Evolutionary conservation across 2,888 invertebrate genomes (phyloP), one percentile per base, ranked within the genome.

Genomic region (Acanthoscelides obtectus): DNA sequence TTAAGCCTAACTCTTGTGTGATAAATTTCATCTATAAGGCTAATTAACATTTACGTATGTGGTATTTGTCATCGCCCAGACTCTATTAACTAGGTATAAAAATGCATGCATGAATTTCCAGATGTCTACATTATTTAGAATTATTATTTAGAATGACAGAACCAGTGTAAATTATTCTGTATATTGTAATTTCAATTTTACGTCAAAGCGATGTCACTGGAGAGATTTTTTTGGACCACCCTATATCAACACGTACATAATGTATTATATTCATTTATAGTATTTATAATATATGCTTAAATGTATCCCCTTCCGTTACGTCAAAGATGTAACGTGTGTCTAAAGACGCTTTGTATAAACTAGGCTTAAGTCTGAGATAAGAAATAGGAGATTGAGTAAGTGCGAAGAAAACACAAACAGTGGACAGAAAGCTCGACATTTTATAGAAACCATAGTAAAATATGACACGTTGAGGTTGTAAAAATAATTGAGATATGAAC

Each of bases 271-370:
- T 45, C 17, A 19, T 27, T 68, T 22, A 22, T 22, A 68, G 27
- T 68, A 68, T 68, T 68, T 68, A 68, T 20, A 20, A 17, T 68
- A 22, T 22, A 22, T 68, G n/a, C 20, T 25, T 22, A 25, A 19
- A 25, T 22, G 22, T 27, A 25, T 5, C 17, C 12, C 20, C 25
- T 25, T 68, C 22, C 8, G 27, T 68, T 22, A 68, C 4, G 25
- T 25, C 19, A 67, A 67, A 67, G 20, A 45, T 25, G 21, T 12
- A 20, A 69, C 64, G 21, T 22, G 17, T 45, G 45, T 45, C 45
- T 45, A 45, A 45, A 45, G 12, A 45, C 17, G 5, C 45, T 45
- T 45, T 6, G 45, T 45, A 45, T 45, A 45, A 45, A 45, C 45
- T 45, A 45, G 45, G 45, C 45, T 45, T 25, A 45, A 45, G 45